Evolutionary conservation across 2,113 vertebrate genomes (phyloP).

Genomic region (Callaeas wilsoni): DNA sequence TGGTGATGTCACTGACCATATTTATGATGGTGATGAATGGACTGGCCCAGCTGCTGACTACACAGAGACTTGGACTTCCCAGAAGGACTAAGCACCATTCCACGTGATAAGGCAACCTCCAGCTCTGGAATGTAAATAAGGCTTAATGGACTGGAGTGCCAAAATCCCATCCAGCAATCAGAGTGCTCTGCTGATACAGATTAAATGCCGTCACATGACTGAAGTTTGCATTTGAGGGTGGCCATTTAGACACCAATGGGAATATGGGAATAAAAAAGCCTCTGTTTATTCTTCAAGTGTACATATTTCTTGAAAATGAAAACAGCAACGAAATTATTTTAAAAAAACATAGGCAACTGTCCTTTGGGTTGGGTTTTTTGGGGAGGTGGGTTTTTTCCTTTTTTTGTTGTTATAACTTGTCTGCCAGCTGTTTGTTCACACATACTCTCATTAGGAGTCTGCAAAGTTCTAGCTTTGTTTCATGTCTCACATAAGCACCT

Average conservation of each 20-base stretch:
- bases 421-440: neutral
- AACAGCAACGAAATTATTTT: neutral
- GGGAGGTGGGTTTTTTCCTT: neutral
- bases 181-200: neutral
- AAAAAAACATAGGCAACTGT: neutral
- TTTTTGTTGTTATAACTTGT: neutral
- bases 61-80: slow-evolving; percentile 73
- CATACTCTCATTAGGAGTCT: neutral
- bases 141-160: neutral
- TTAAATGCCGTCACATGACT: neutral
- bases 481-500: neutral
- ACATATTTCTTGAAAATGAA: neutral
- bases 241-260: neutral
- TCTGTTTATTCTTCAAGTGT: neutral
- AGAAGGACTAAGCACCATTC: slow-evolving; percentile 80
- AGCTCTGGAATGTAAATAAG: neutral
- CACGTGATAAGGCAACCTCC: slow-evolving; percentile 49
- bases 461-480: neutral
- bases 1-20: slow-evolving; percentile 96
- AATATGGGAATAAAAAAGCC: neutral
- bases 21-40: slow-evolving; percentile 91
- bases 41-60: slow-evolving; percentile 86
- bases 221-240: neutral
- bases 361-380: neutral
- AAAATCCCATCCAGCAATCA: neutral